These are phyloP conservation scores for Notarius lentiginosus DNA, from an alignment of 2,113 vertebrate species.

Conservation along the genomic window DNA sequence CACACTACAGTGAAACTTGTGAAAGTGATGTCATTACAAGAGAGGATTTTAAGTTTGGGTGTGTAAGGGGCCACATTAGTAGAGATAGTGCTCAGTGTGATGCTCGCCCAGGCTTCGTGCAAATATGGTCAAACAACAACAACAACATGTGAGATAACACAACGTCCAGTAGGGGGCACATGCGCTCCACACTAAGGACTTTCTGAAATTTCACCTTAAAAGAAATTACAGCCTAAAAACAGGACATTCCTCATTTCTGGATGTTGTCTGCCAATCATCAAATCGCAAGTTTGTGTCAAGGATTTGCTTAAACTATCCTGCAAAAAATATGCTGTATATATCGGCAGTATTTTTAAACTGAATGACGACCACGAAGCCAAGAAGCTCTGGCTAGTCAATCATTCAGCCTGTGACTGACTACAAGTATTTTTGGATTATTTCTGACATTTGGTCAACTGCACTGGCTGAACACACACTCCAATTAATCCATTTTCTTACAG, in stretches of 20 bases:
- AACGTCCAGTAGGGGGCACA: slow-evolving; percentile 40
- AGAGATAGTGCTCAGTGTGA: neutral
- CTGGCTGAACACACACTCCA: slow-evolving; percentile 5
- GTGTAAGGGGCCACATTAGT: neutral
- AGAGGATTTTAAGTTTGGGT: neutral
- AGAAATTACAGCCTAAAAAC: neutral
- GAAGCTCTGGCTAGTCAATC: neutral
- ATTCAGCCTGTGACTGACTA: neutral
- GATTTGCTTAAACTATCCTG: neutral
- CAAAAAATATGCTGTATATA: no score
- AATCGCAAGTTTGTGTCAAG: neutral
- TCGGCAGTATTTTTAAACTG: neutral
- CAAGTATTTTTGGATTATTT: neutral
- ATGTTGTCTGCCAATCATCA: neutral
- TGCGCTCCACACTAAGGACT: neutral
- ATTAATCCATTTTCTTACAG: neutral
- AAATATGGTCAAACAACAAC: neutral
- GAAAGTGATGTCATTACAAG: neutral
- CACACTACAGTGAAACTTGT: neutral
- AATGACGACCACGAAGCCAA: neutral
- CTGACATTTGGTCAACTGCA: slow-evolving; percentile 4
- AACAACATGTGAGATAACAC: neutral
- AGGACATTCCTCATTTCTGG: neutral
- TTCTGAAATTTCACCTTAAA: neutral
- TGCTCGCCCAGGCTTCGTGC: neutral